Conservation (phyloP, 35 echinoderm and acorn worm genomes). For the Diadema setosum region DNA sequence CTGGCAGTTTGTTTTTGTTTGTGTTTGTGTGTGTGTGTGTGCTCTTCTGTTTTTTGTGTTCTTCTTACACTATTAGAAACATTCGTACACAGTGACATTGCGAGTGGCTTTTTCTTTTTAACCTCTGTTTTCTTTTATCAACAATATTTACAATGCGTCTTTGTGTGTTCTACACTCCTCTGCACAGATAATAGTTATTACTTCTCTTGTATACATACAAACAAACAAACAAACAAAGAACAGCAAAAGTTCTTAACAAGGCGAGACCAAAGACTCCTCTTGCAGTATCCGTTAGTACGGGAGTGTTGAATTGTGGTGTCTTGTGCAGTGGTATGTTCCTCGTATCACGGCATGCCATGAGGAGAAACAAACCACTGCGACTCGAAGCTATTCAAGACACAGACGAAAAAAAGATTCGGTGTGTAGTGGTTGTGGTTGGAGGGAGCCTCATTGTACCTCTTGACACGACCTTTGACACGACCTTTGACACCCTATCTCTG, state of each 20-base stretch:
- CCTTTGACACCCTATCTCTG: too few species aligned
- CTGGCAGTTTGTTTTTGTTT: background rate
- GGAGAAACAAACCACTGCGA: background rate
- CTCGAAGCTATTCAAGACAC: background rate
- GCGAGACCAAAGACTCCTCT: background rate
- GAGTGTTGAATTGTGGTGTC: background rate
- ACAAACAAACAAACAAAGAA: background rate
- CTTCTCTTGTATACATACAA: constrained; percentile 15
- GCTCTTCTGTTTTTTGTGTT: too few species aligned
- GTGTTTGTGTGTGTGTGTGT: too few species aligned
- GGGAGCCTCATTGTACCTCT: too few species aligned
- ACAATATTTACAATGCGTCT: background rate
- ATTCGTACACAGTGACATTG: background rate
- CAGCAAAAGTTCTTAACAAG: background rate
- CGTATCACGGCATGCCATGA: too few species aligned
- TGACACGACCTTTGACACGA: too few species aligned
- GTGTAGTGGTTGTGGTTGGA: too few species aligned
- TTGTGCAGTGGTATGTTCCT: too few species aligned
- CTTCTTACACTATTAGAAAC: background rate
- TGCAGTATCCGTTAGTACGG: background rate
- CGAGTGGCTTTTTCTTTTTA: too few species aligned
- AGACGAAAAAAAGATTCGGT: too few species aligned
- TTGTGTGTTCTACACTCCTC: background rate
- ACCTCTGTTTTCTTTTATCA: background rate
- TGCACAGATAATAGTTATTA: background rate